Conservation (phyloP, 37 sponge, comb jelly and placozoan species). For the Oscarella lobularis region DNA sequence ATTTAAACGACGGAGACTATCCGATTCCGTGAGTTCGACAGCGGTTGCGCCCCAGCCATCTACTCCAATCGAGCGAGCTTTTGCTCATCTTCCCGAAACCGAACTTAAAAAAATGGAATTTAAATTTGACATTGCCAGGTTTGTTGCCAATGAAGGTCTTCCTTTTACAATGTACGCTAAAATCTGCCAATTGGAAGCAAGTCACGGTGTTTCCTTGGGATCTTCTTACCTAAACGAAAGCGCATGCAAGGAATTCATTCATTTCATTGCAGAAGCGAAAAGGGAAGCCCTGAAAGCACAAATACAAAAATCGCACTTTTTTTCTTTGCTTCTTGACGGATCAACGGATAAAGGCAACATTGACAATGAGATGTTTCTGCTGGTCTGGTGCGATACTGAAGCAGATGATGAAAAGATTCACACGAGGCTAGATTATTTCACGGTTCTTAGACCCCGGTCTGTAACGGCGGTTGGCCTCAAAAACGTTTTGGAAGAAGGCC, state of each 20-base stretch:
- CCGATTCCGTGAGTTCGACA: too few relatives aligned
- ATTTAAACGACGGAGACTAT: too few relatives aligned
- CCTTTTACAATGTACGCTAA: slow-evolving; percentile 28
- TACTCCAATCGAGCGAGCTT: too few relatives aligned
- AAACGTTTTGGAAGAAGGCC: background rate
- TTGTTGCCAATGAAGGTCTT: slow-evolving; percentile 34
- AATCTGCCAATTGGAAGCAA: slow-evolving; percentile 33
- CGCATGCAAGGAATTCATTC: slow-evolving; percentile 13
- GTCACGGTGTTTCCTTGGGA: slow-evolving; percentile 44
- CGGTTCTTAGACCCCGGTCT: background rate
- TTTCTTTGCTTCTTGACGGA: background rate
- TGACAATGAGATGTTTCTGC: background rate
- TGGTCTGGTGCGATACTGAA: background rate
- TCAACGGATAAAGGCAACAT: background rate
- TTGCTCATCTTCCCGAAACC: slow-evolving; percentile 23
- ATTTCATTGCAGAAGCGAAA: background rate
- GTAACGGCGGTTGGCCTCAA: background rate
- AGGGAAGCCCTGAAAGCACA: background rate
- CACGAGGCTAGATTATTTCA: background rate
- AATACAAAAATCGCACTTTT: background rate
- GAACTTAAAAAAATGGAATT: slow-evolving; percentile 15
- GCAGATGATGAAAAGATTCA: background rate
- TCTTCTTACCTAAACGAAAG: slow-evolving; percentile 25
- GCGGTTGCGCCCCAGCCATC: too few relatives aligned
- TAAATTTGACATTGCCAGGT: slow-evolving; percentile 47